Evolutionary conservation across 1,140 invertebrate species (phyloP), one percentile per base, ranked within the genome.

Genomic region (Sycophila sp.): DNA sequence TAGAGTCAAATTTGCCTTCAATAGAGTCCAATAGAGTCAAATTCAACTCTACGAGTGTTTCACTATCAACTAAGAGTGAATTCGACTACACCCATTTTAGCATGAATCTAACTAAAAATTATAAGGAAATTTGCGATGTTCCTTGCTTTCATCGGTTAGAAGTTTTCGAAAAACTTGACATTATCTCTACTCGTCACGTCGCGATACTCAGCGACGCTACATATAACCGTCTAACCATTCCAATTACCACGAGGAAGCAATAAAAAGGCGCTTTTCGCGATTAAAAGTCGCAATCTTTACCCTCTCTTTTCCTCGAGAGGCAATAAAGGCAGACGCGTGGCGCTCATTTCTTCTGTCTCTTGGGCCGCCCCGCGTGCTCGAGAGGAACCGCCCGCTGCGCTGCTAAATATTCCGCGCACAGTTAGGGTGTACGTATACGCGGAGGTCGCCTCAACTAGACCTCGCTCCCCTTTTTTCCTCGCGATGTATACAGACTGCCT

Each of bases 301-400:
- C 40, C 56, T 45, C 71, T 60, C 69, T 34, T 40, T 47, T n/a
- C 58, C 34, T 71, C 72, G 73, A 74, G 60, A 81, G 78, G 79
- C 80, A 81, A 81, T 81, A 81, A 81, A 72, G 76, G 24, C 32
- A 45, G 77, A 78, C 79, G 80, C 80, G 80, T 81, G 79, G 75
- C 80, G 59, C 64, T 59, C 53, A 36, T 59, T n/a, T 65, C 49
- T 51, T 24, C 65, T 2, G 32, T 5, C 22, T 5, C 40, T 5
- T 49, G 28, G n/a, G 65, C 77, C 78, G 42, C 76, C 73, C 74
- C 68, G 55, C 70, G 64, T 32, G 32, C 60, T 73, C 65, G 42
- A 69, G 49, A 63, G 66, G 75, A 72, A 64, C 74, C 74, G 76
- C 77, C 79, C 74, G 71, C 65, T 53, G 76, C 49, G 78, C 53